phyloP scores from a whole-genome alignment of 23 tunicate species.

The Aplidium turbinatum region DNA sequence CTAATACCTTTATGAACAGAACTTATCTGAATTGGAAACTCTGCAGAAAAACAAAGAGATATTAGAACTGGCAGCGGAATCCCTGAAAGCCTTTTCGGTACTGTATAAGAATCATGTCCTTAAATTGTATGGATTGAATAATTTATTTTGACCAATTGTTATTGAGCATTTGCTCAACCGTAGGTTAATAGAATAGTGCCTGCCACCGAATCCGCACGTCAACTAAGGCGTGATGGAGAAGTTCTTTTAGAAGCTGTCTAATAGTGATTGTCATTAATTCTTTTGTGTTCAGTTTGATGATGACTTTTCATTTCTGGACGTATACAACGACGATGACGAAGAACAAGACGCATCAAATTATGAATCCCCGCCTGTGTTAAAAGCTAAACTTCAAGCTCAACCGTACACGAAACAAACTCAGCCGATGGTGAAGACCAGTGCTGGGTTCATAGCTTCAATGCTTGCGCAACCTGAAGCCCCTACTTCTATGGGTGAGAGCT shows the following conservation, averaged over 20 bases:
- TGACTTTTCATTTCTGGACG: slow-evolving; percentile 15
- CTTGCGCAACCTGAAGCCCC: neutral
- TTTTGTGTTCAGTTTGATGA: slow-evolving; percentile 29
- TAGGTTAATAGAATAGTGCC: too few species aligned
- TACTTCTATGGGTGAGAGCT: slow-evolving; percentile 8
- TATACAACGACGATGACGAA: slow-evolving; percentile 1
- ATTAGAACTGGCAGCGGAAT: neutral
- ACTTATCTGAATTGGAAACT: slow-evolving; percentile 7
- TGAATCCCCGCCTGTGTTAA: neutral
- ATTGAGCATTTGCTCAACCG: too few species aligned
- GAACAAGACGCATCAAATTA: neutral
- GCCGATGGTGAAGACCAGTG: slow-evolving; percentile 8
- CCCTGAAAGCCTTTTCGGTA: too few species aligned
- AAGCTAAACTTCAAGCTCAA: slow-evolving; percentile 3
- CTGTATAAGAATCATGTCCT: too few species aligned
- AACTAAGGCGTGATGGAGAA: neutral
- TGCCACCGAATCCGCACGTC: neutral
- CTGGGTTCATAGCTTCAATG: slow-evolving; percentile 27
- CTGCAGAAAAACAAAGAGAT: neutral
- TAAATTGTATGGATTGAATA: too few species aligned
- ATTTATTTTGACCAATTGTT: too few species aligned
- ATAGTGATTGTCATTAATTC: neutral
- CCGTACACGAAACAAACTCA: slow-evolving; percentile 10
- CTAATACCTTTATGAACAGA: neutral
- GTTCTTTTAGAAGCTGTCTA: neutral